Evolutionary conservation across 2,113 vertebrate species (phyloP), one percentile per base, ranked within the genome.

Genomic region (Alces alces): DNA sequence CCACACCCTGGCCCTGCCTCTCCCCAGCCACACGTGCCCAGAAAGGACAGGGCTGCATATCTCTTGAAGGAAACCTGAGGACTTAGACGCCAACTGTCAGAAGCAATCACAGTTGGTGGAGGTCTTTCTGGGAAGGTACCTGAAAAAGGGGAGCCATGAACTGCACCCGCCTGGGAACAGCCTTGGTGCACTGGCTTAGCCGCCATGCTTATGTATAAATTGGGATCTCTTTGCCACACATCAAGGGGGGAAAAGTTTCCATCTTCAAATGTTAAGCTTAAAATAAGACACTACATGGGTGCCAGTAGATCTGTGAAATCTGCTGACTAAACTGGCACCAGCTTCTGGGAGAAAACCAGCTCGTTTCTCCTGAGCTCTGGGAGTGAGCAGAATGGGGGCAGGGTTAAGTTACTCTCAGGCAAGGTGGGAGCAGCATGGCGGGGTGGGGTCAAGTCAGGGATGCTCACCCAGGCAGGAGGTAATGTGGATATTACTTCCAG

Each of bases 201-300:
- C 43, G 14, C 89, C 23, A 9, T 66, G 94, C 97, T 97, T 94
- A 85, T 97, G 94, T 95, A 98, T 98, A 98, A 97, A 97, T 98
- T 87, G 97, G 98, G 97, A 98, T 97, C 97, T 96, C 97, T 97
- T 89, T 96, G 96, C 97, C 89, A 96, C 97, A 97, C 97, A 98
- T 92, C 89, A 45, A 98, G 97, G 97, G 97, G 98, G 97, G 86
- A 95, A 97, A 98, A 98, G 97, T 98, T 98, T 97, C 98, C 98
- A 98, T 98, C 97, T 98, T 98, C 92, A 98, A 98, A 98, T 98
- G 98, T 98, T 98, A 98, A 98, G 98, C 97, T 98, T 98, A 98
- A 98, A 98, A 98, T 98, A 98, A 98, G 97, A 96, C 95, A 43
- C 97, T 94, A 84, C 97, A 96, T 50, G 97, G 93, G 97, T 97